phyloP scores from a whole-genome alignment of 2,113 vertebrate species.

The Isichthys henryi region DNA sequence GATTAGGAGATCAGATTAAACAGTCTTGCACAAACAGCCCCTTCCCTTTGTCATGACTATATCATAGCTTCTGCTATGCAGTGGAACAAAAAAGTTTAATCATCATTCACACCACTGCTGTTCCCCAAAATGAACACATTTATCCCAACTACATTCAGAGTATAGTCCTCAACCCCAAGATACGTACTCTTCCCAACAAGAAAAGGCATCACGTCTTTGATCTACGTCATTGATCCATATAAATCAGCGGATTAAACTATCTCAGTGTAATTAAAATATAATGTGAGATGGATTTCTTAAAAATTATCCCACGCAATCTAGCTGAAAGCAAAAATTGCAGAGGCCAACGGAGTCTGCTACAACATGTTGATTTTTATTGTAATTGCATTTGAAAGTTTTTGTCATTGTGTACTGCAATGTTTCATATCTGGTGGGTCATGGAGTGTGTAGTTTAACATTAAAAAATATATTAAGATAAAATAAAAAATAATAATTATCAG shows the following conservation, averaged over 20 bases:
- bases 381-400: background rate
- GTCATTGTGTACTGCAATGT: background rate
- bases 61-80: background rate
- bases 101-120: background rate
- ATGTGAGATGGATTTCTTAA: too few relatives aligned
- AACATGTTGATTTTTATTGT: background rate
- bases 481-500: background rate
- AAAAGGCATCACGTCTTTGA: conserved; percentile 38
- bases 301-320: background rate
- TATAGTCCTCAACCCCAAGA: background rate
- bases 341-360: background rate
- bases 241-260: conserved; percentile 34
- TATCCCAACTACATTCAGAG: background rate
- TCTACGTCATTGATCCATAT: conserved; percentile 43
- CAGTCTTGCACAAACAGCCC: background rate
- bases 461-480: background rate
- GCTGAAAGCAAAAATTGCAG: background rate
- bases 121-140: background rate
- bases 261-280: background rate
- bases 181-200: background rate
- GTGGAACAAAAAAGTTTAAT: background rate
- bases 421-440: background rate
- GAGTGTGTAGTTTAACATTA: background rate
- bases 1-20: background rate
- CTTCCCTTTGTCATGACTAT: background rate